Evolutionary conservation across 2,888 invertebrate genomes (phyloP), one percentile per base, ranked within the genome.

Genomic region (Sesamia inferens): DNA sequence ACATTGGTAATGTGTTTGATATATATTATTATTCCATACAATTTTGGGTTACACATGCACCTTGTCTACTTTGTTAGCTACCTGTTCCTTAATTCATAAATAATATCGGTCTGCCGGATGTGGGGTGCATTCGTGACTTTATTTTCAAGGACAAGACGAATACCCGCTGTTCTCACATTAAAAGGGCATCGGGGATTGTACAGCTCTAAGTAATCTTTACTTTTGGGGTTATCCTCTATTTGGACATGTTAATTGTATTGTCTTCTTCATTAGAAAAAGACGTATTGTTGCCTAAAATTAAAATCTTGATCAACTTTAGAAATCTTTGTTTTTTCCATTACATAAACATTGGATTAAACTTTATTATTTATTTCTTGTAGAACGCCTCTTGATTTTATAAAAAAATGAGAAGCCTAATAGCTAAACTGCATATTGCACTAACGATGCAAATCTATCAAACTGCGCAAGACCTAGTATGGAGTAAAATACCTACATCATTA

Each of bases 141-240:
- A 88, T 86, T 86, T 88, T 82, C 93, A 94, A 94, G 95, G 94
- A 90, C 93, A 86, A 72, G 42, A 79, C 84, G 80, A 86, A 88
- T 85, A 89, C 88, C 90, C 88, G 83, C 88, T 90, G 91, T 93
- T 93, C 92, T 90, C 90, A 91, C 89, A 89, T 88, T 83, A 87
- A 88, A 90, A 90, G 89, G 89, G 89, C 90, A 88, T 87, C 87
- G 76, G 84, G 84, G 84, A 83, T 76, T 82, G 82, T 85, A 79
- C 72, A 67, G 72, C 82, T 88, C 84, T 78, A 82, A 78, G 76
- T 16, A 78, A 73, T 78, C 76, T 78, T 78, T 85, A 72, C 67
- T 73, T 86, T 84, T 83, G 84, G 82, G 74, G 71, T 13, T 65
- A 71, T 59, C 11, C 66, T 72, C 64, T 76, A 73, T 84, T 71